Percentiles rank a stretch among this genome's conserved stretches.
Evolutionary conservation across 2,888 invertebrate genomes (phyloP).

Genomic region (Noctua janthina): DNA sequence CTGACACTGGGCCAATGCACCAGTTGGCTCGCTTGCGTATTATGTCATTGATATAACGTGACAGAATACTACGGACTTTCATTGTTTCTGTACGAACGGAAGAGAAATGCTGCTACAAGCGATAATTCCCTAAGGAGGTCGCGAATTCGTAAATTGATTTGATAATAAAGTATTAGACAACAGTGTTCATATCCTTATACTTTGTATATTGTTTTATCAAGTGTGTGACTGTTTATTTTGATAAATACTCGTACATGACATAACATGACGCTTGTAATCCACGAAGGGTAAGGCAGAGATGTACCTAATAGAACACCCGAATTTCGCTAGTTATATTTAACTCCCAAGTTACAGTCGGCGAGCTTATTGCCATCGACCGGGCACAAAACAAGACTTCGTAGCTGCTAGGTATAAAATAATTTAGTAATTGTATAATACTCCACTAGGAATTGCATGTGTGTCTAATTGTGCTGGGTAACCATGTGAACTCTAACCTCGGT

Average conservation of each 20-base stretch:
- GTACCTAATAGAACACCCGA: background rate
- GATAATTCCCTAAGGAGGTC: background rate
- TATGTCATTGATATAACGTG: conserved; percentile 34
- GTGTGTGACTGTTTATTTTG: background rate
- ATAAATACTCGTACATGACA: background rate
- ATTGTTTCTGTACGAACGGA: conserved; percentile 15
- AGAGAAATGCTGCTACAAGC: conserved; percentile 7
- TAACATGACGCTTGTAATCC: background rate
- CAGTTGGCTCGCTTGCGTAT: conserved; percentile 49
- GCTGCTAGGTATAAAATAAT: background rate
- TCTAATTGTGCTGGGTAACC: conserved; percentile 8
- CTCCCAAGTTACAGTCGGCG: background rate
- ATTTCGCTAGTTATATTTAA: background rate
- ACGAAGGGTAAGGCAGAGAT: background rate
- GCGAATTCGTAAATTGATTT: background rate
- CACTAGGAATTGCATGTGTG: background rate
- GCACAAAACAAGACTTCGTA: background rate
- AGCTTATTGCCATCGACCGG: background rate
- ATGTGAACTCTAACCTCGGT: conserved; percentile 25
- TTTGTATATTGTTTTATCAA: background rate
- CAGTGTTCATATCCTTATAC: background rate
- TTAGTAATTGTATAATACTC: background rate
- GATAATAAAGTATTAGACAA: background rate
- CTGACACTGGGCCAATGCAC: conserved; percentile 52
- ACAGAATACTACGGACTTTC: conserved; percentile 21